Base-by-base conservation (phyloP, 30 jellyfish, hydroid and myxozoan species). In the Catostylus mosaicus region DNA sequence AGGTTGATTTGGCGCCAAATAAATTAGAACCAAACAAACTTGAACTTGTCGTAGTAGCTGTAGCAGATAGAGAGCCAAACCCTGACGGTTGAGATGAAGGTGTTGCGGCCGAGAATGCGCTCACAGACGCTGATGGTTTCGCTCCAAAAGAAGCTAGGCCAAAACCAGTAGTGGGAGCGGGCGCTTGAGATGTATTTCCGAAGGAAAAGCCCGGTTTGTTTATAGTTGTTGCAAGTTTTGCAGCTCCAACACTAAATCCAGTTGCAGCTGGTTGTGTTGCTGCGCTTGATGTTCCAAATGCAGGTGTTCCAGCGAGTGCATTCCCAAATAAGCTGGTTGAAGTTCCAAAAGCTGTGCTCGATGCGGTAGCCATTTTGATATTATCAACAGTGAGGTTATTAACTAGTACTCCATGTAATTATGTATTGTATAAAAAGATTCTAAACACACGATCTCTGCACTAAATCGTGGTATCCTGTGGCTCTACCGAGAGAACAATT, bases 1-100 rank as follows among this genome's bases (percentile, higher is more conserved):
- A 35, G 0, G 95, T 52, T 2, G 80, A 37, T 61, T 80, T 71
- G 46, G 90, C 88, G 57, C 91, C 94, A 80, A 82, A 73, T 51
- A 89, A 69, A 76, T 80, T 67, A 56, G 59, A 63, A 1, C 97
- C 97, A 59, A 59, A 59, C 16, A 82, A 62, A 60, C 86, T 60
- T n/a, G 84, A 65, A 12, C 82, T 62, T 18, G 93, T 69, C 10
- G 75, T 56, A 3, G 76, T 61, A 27, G 74, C 31, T 29, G 68
- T 62, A 19, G 84, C 24, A n/a, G 84, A 48, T 22, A 80, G 35
- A 1, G 74, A 51, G 60, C 83, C 76, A 34, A 80, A 50, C n/a
- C 90, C 90, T 24, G 59, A 35, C 40, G 70, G 78, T 56, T 66
- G 83, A 22, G 59, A 35, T 20, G 89, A 22, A 12, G 84, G 33